Conservation (phyloP, 2,113 vertebrate genomes). For the Chrysemys picta region DNA sequence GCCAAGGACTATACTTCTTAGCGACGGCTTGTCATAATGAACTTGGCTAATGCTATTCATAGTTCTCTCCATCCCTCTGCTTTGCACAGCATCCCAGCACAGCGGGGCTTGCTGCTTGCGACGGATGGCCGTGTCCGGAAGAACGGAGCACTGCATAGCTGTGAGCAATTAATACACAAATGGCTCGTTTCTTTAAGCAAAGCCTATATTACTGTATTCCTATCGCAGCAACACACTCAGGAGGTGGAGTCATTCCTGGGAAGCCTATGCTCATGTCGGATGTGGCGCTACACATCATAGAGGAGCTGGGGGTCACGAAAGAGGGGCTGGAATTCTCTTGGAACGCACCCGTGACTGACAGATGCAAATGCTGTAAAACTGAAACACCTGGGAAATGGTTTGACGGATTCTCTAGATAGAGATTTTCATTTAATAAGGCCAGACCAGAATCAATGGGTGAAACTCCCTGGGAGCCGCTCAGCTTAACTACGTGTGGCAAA, state of each 20-base stretch:
- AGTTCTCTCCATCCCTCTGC: not conserved
- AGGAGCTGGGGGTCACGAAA: not conserved
- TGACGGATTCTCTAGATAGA: not conserved
- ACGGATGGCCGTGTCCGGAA: not conserved
- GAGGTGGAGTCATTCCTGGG: not conserved
- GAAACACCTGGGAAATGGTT: not conserved
- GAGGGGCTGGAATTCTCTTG: not conserved
- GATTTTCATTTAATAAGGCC: not conserved
- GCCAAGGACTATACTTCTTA: not conserved
- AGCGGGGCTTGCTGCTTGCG: not conserved
- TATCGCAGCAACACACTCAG: not conserved
- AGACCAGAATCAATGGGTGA: not conserved
- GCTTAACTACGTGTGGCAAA: too few relatives aligned
- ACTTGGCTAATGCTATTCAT: not conserved
- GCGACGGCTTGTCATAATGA: not conserved
- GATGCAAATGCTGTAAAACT: not conserved
- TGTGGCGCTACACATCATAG: not conserved
- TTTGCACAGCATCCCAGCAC: not conserved
- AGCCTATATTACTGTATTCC: not conserved
- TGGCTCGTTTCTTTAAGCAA: conserved; percentile 27
- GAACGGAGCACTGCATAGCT: not conserved
- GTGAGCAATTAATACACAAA: conserved; percentile 33
- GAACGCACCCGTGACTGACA: not conserved
- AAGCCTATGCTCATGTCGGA: conserved; percentile 19
- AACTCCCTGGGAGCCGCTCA: not conserved